Evolutionary conservation across 1,140 invertebrate species (phyloP).

Genomic region (Drosophila ercepeae): DNA sequence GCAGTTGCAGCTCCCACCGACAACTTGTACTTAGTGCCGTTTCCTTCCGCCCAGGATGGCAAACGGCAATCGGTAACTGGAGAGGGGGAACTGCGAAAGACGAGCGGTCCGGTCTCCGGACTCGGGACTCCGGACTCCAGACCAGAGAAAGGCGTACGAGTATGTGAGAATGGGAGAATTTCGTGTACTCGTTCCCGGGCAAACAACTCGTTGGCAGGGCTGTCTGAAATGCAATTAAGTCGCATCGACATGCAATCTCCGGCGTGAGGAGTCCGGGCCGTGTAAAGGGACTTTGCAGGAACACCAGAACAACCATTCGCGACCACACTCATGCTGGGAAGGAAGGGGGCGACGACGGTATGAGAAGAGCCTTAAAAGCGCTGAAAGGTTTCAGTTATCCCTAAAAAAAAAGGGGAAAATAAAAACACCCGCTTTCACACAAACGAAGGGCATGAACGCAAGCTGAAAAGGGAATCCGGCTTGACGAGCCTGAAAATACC

Average conservation of each 20-base stretch:
- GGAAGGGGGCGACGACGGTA: constrained; percentile 1
- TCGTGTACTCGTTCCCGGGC: constrained; percentile 16
- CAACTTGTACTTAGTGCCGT: constrained; percentile 70
- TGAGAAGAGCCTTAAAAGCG: constrained; percentile 59
- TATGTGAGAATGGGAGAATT: constrained; percentile 30
- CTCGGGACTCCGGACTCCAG: neutral
- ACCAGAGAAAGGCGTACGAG: constrained; percentile 15
- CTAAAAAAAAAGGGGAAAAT: constrained; percentile 11
- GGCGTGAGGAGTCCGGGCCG: constrained; percentile 39
- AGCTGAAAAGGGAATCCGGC: constrained; percentile 33
- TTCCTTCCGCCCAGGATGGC: constrained; percentile 70
- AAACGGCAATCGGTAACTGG: constrained; percentile 3
- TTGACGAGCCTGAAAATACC: constrained; percentile 32
- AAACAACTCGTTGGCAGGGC: constrained; percentile 68
- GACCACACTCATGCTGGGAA: constrained; percentile 8
- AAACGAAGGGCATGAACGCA: constrained; percentile 7
- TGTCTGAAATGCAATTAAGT: constrained; percentile 81
- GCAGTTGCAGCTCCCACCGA: constrained; percentile 36
- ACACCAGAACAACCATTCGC: constrained; percentile 43
- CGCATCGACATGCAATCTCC: constrained; percentile 80
- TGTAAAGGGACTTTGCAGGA: constrained; percentile 40
- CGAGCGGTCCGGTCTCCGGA: constrained; percentile 2
- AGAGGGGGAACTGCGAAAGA: neutral
- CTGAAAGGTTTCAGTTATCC: constrained; percentile 65
- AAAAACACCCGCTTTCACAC: constrained; percentile 29